These are phyloP conservation scores for Thymelicus lineola DNA, from an alignment of 2,888 invertebrate genomes.

Conservation along the genomic window DNA sequence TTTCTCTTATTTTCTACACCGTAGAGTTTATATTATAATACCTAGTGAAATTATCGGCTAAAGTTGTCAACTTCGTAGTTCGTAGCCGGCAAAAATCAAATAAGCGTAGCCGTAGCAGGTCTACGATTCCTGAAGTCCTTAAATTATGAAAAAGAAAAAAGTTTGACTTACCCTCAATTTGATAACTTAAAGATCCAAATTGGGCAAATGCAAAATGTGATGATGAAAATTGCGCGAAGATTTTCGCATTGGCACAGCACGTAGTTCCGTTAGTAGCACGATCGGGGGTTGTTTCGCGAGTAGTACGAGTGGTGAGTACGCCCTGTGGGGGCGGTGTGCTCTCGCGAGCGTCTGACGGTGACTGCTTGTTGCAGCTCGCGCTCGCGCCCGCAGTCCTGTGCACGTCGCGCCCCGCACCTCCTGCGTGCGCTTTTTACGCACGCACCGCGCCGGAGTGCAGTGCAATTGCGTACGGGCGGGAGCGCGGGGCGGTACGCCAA, in stretches of 20 bases:
- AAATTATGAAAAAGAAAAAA: conserved; percentile 42
- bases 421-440: conserved; percentile 85
- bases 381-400: conserved; percentile 62
- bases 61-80: conserved; percentile 18
- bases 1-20: conserved; percentile 22
- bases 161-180: conserved; percentile 50
- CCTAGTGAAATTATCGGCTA: background rate
- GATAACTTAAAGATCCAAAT: conserved; percentile 54
- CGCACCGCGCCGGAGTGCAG: conserved; percentile 78
- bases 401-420: conserved; percentile 69
- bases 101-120: conserved; percentile 52
- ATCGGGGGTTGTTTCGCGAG: conserved; percentile 70
- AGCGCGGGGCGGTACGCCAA: conserved; percentile 67
- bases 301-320: conserved; percentile 52
- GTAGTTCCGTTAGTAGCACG: conserved; percentile 65
- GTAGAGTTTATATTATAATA: conserved; percentile 23
- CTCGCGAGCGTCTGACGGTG: conserved; percentile 77
- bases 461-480: conserved; percentile 82
- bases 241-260: conserved; percentile 71
- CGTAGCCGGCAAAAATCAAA: conserved; percentile 17
- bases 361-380: conserved; percentile 65
- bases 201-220: conserved; percentile 48
- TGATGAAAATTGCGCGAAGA: conserved; percentile 43
- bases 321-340: conserved; percentile 80
- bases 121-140: conserved; percentile 45